Evolutionary conservation across 1,140 invertebrate genomes (phyloP), one percentile per base, ranked within the genome.

Genomic region (Apis laboriosa): DNA sequence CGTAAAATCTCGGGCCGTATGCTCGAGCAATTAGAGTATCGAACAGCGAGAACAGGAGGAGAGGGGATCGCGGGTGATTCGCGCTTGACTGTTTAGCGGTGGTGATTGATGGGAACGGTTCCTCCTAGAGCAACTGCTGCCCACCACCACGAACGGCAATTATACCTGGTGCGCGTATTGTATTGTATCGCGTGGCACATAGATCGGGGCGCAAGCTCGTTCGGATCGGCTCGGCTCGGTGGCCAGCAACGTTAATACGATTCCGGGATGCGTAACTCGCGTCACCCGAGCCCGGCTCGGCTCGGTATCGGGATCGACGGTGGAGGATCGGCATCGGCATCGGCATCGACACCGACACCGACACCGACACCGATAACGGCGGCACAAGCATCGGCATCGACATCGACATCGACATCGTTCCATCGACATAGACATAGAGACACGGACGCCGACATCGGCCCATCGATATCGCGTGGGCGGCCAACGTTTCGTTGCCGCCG

Each of bases 91-190:
- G 85, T 88, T 88, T 84, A 85, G 70, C 84, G 60, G 84, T 84
- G 73, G 91, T 93, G 92, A 94, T 93, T 92, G 92, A 94, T 93
- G 92, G 88, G 92, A 93, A 92, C 90, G 88, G 90, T 89, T 89
- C 89, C 77, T 92, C 83, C 91, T 90, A 85, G 91, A 92, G 91
- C 91, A 93, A 91, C 89, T 91, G 87, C 89, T 89, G 84, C 83
- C 87, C 89, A 88, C 87, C 82, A 43, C 4, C 34, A 34, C 34
- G 0, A 85, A 84, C 84, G 88, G 91, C 92, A 94, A 94, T 94
- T 94, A 93, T 93, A 93, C 90, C 89, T 88, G 89, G 87, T 89
- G 92, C 92, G 90, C 89, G 91, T 88, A 88, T 86, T 89, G 91
- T 88, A 88, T 86, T 89, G 87, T 81, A 86, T 87, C 89, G 86